These are phyloP conservation scores for Bursaphelenchus okinawaensis DNA, from an alignment of 2,888 invertebrate genomes.

Conservation along the genomic window DNA sequence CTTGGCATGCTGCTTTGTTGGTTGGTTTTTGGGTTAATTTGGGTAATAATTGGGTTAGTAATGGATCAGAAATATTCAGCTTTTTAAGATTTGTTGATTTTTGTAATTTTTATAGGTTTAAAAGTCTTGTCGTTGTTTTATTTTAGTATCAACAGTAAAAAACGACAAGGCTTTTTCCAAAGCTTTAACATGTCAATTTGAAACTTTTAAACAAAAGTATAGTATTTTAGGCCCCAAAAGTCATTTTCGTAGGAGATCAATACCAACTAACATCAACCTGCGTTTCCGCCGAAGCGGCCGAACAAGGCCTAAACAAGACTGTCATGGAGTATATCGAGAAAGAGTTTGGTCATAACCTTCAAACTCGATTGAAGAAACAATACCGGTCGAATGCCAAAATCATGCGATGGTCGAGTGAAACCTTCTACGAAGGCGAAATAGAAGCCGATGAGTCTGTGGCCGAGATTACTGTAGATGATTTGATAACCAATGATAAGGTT, in stretches of 20 bases:
- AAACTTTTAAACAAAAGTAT: background rate
- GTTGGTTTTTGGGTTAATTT: slow-evolving; percentile 4
- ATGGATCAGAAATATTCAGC: background rate
- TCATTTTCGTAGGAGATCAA: slow-evolving; percentile 50
- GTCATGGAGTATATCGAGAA: slow-evolving; percentile 21
- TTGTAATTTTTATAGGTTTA: background rate
- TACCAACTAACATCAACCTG: slow-evolving; percentile 39
- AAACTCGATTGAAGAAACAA: slow-evolving; percentile 39
- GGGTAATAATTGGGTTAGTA: too few species aligned
- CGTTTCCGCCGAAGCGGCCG: slow-evolving; percentile 13
- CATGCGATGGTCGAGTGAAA: slow-evolving; percentile 46
- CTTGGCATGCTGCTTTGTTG: slow-evolving; percentile 29
- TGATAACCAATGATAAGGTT: slow-evolving; percentile 2
- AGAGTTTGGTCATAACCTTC: slow-evolving; percentile 25
- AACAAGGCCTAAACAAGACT: slow-evolving; percentile 16
- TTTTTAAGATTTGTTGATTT: background rate
- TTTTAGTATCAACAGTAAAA: background rate
- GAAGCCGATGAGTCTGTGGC: slow-evolving; percentile 27
- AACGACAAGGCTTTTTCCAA: background rate
- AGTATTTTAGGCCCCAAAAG: slow-evolving; percentile 25
- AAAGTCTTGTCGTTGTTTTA: background rate
- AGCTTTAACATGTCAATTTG: background rate
- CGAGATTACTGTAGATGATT: slow-evolving; percentile 21
- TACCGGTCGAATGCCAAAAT: slow-evolving; percentile 49
- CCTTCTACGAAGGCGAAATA: slow-evolving; percentile 42